Percentiles rank a stretch among this genome's conserved stretches.
These are phyloP conservation scores for Drepana falcataria DNA, from an alignment of 2,888 invertebrate species.

Conservation along the genomic window DNA sequence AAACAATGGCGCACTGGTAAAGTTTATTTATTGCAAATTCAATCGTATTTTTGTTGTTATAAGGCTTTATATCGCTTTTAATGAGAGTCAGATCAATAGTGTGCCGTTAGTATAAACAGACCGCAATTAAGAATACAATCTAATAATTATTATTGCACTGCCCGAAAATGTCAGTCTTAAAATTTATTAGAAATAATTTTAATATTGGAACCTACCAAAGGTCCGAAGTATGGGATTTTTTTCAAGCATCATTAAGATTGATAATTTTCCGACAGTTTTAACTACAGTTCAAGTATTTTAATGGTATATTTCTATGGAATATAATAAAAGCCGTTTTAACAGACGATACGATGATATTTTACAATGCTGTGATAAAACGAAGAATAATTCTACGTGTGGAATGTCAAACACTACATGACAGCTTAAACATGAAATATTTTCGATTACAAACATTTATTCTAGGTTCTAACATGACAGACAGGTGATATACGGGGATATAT, in stretches of 20 bases:
- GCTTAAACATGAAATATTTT: conserved; percentile 18
- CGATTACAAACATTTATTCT: conserved; percentile 37
- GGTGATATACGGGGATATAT: conserved; percentile 29
- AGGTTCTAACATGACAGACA: conserved; percentile 25
- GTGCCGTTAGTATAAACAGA: too few species aligned
- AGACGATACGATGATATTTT: conserved; percentile 7
- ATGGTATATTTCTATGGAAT: not conserved
- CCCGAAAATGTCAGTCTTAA: conserved; percentile 67
- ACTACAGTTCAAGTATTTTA: conserved; percentile 3
- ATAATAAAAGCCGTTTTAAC: not conserved
- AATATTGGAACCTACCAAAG: conserved; percentile 1
- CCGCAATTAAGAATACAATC: conserved; percentile 3
- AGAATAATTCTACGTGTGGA: conserved; percentile 9
- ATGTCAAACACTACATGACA: conserved; percentile 14
- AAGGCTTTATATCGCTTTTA: too few species aligned
- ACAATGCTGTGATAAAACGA: conserved; percentile 16
- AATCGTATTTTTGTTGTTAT: too few species aligned
- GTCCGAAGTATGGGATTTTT: too few species aligned
- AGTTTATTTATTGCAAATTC: too few species aligned
- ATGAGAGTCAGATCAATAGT: too few species aligned
- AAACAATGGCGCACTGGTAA: too few species aligned
- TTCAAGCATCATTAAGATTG: not conserved
- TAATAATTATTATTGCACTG: conserved; percentile 59
- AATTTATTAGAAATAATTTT: conserved; percentile 15
- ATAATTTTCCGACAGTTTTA: not conserved